phyloP scores from a whole-genome alignment of 1,140 invertebrate genomes.

The Luehdorfia chinensis region DNA sequence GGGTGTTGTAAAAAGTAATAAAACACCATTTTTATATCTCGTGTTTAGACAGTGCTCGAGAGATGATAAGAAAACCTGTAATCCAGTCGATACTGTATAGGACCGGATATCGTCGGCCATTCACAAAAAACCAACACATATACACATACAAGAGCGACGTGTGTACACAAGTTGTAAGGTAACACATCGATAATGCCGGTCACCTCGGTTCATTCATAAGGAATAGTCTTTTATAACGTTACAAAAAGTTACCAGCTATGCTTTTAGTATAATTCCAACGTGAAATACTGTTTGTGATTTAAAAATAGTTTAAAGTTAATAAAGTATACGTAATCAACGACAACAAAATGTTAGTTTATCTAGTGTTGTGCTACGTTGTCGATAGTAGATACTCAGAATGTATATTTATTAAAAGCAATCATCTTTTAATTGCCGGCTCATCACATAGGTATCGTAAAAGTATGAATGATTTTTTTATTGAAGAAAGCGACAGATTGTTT shows the following conservation, averaged over 20 bases:
- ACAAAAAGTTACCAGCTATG: constrained; percentile 43
- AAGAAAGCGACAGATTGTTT: too few relatives aligned
- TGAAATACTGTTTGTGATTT: constrained; percentile 15
- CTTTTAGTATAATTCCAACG: constrained; percentile 16
- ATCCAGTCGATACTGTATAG: constrained; percentile 48
- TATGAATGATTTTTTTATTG: too few relatives aligned
- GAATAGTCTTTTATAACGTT: constrained; percentile 54
- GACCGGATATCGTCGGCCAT: constrained; percentile 72
- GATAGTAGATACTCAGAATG: too few relatives aligned
- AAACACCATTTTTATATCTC: constrained; percentile 74
- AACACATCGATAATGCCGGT: constrained; percentile 29
- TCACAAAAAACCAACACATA: constrained; percentile 68
- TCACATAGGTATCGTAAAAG: too few relatives aligned
- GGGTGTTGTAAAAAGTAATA: constrained; percentile 68
- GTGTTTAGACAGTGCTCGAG: constrained; percentile 69
- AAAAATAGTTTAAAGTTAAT: constrained; percentile 14
- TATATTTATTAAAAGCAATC: too few relatives aligned
- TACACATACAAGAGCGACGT: constrained; percentile 22
- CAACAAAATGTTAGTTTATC: constrained; percentile 5
- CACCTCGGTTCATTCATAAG: constrained; percentile 68
- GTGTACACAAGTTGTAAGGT: constrained; percentile 31
- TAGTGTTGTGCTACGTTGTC: constrained; percentile 1
- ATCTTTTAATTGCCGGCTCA: too few relatives aligned
- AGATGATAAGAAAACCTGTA: constrained; percentile 73
- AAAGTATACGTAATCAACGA: constrained; percentile 1